phyloP scores from a whole-genome alignment of 1,140 invertebrate species.

The Zaprionus capensis region DNA sequence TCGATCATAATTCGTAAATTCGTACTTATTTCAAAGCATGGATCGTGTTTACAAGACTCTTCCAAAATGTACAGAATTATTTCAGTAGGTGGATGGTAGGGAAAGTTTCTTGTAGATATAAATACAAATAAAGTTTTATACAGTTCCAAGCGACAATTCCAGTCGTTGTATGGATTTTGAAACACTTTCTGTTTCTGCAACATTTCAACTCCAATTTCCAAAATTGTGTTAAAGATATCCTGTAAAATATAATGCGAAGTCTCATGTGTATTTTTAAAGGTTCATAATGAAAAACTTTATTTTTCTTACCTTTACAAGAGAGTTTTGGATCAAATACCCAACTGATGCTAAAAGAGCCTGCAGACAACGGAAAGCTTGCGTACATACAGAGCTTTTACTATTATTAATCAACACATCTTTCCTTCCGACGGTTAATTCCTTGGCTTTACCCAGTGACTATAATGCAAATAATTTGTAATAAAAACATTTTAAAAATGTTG shows the following conservation, averaged over 20 bases:
- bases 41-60: conserved; percentile 30
- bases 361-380: conserved; percentile 42
- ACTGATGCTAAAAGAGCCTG: conserved; percentile 38
- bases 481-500: not conserved
- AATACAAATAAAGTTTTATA: conserved; percentile 33
- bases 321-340: conserved; percentile 35
- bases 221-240: conserved; percentile 39
- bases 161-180: conserved; percentile 3
- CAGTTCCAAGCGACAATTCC: conserved; percentile 30
- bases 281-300: not conserved
- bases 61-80: conserved; percentile 42
- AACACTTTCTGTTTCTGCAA: conserved; percentile 8
- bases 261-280: not conserved
- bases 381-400: conserved; percentile 2
- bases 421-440: not conserved
- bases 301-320: conserved; percentile 46
- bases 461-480: not conserved
- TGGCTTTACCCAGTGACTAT: conserved; percentile 5
- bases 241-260: conserved; percentile 5
- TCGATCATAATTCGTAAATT: conserved; percentile 11
- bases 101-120: conserved; percentile 31
- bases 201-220: conserved; percentile 43
- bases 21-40: conserved; percentile 22
- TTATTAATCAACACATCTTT: not conserved
- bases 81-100: conserved; percentile 26